Evolutionary conservation across 2,888 invertebrate genomes (phyloP).

Genomic region (Leptura quadrifasciata): DNA sequence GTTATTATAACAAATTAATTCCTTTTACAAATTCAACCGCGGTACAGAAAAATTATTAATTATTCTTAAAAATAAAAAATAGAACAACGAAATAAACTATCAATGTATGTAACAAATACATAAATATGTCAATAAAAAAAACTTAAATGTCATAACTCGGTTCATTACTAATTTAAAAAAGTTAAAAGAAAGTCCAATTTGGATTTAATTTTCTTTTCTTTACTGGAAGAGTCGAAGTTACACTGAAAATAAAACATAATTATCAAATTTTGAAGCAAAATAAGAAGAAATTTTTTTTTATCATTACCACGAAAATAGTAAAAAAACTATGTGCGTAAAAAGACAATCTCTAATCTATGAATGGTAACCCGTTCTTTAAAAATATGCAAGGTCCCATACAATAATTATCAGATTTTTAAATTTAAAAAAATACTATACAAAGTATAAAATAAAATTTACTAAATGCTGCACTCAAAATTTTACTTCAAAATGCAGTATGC

Average conservation of each 20-base stretch:
- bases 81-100: slow-evolving; percentile 12
- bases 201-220: slow-evolving; percentile 60
- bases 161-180: neutral
- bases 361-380: too few species aligned
- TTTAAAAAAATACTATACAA: too few species aligned
- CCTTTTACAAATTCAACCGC: slow-evolving; percentile 8
- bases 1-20: neutral
- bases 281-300: too few species aligned
- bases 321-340: too few species aligned
- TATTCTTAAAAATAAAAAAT: slow-evolving; percentile 29
- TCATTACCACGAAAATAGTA: too few species aligned
- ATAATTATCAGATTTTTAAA: too few species aligned
- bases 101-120: slow-evolving; percentile 33
- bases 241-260: slow-evolving; percentile 43
- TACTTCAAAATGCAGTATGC: too few species aligned
- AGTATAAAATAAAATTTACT: too few species aligned
- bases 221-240: slow-evolving; percentile 39
- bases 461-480: too few species aligned
- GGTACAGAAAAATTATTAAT: slow-evolving; percentile 25
- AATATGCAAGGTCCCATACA: too few species aligned
- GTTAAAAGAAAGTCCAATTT: slow-evolving; percentile 44
- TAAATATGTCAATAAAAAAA: slow-evolving; percentile 29
- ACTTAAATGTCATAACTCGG: slow-evolving; percentile 3
- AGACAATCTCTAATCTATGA: too few species aligned
- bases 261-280: neutral